A percentile compares a stretch with the other conserved stretches of the same genome.
These are phyloP conservation scores for Micrastur ruficollis DNA, from an alignment of 2,797 vertebrate species.

Conservation along the genomic window DNA sequence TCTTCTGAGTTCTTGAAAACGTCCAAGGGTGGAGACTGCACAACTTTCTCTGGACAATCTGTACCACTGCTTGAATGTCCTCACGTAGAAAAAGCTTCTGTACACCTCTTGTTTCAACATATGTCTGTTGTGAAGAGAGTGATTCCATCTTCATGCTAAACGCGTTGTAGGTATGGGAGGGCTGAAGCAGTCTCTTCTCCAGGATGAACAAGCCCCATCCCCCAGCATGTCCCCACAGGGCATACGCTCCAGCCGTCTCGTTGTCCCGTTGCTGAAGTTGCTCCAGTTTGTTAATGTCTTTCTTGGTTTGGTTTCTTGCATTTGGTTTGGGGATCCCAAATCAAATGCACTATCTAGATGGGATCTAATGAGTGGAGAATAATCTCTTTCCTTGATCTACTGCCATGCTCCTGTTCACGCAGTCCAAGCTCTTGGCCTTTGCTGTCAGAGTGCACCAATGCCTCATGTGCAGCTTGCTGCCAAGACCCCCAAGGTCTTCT, in stretches of 20 bases:
- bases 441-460: not conserved
- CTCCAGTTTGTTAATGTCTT: not conserved
- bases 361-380: not conserved
- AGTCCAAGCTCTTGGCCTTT: not conserved
- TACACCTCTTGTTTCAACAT: not conserved
- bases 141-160: not conserved
- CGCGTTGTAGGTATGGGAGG: not conserved
- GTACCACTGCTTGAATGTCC: not conserved
- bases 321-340: not conserved
- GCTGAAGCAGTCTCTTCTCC: not conserved
- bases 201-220: not conserved
- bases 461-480: not conserved
- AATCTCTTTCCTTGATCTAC: not conserved
- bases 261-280: not conserved
- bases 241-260: not conserved
- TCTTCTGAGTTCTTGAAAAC: not conserved
- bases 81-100: not conserved
- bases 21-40: not conserved
- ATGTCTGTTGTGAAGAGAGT: not conserved
- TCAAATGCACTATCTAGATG: not conserved
- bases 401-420: not conserved
- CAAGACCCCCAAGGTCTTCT: not conserved
- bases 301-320: too few relatives aligned
- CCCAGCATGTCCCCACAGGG: not conserved
- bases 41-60: not conserved